Percentiles rank a stretch among this genome's conserved stretches.
Evolutionary conservation across 92 coral and sea anemone genomes (phyloP).

Genomic region (Pocillopora grandis): DNA sequence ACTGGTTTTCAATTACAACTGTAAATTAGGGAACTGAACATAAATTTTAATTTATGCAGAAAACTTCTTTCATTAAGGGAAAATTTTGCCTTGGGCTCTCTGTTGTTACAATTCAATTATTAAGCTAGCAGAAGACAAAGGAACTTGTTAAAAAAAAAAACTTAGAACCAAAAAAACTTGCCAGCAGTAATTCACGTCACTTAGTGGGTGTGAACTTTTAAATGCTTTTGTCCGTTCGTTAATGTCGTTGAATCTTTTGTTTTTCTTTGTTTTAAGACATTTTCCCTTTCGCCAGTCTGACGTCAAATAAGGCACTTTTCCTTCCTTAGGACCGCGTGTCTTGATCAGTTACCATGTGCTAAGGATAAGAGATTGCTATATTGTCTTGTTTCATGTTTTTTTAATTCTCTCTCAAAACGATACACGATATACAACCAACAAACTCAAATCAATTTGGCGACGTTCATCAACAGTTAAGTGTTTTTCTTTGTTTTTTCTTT

Average conservation of each 20-base stretch:
- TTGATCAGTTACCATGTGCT: conserved; percentile 5
- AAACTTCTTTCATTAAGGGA: too few relatives aligned
- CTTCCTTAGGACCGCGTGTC: conserved; percentile 10
- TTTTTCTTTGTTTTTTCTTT: neutral
- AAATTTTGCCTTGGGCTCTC: too few relatives aligned
- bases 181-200: neutral
- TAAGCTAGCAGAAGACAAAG: neutral
- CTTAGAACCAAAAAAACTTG: neutral
- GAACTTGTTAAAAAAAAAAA: neutral
- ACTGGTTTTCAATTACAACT: too few relatives aligned
- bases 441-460: neutral
- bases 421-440: neutral
- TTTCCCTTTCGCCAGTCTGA: neutral
- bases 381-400: neutral
- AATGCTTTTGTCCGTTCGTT: neutral
- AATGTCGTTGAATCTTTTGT: neutral
- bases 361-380: neutral
- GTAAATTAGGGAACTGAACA: too few relatives aligned
- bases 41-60: too few relatives aligned
- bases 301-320: neutral
- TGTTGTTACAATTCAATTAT: too few relatives aligned
- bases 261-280: neutral
- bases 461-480: neutral
- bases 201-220: neutral
- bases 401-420: neutral